These are phyloP conservation scores for Formica aserva DNA, from an alignment of 2,888 invertebrate genomes.

Conservation along the genomic window DNA sequence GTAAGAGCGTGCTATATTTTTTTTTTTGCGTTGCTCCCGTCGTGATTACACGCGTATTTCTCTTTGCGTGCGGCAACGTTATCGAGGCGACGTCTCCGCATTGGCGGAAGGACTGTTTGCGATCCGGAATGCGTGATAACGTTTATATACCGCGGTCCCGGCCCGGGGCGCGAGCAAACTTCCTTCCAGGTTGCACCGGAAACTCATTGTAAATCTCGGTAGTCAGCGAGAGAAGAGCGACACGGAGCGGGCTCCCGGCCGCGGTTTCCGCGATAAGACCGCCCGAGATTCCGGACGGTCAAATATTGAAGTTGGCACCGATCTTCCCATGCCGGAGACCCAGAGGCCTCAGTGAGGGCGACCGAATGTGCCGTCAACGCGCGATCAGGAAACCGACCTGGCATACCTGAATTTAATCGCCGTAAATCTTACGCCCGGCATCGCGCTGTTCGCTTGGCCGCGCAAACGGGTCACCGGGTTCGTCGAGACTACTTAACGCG, in stretches of 20 bases:
- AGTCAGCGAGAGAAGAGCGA: conserved; percentile 68
- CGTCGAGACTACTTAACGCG: conserved; percentile 55
- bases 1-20: conserved; percentile 53
- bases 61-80: conserved; percentile 58
- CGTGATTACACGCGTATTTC: conserved; percentile 59
- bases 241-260: conserved; percentile 48
- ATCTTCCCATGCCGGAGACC: conserved; percentile 71
- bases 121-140: conserved; percentile 78
- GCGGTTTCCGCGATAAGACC: conserved; percentile 73
- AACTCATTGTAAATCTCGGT: conserved; percentile 85
- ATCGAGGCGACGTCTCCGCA: conserved; percentile 70
- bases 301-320: conserved; percentile 80
- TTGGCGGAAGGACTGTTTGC: conserved; percentile 76
- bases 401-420: conserved; percentile 72
- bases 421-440: conserved; percentile 67
- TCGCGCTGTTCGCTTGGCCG: conserved; percentile 19
- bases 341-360: conserved; percentile 20
- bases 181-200: conserved; percentile 83
- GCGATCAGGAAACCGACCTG: conserved; percentile 71
- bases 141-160: conserved; percentile 74
- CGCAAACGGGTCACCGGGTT: conserved; percentile 22
- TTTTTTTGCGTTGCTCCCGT: conserved; percentile 49
- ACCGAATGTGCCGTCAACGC: conserved; percentile 66
- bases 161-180: conserved; percentile 81
- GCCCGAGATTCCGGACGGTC: conserved; percentile 71